Percentiles rank a stretch among this genome's conserved stretches.
Conservation (phyloP, 2,888 invertebrate genomes). For the Oscheius myriophilus region DNA sequence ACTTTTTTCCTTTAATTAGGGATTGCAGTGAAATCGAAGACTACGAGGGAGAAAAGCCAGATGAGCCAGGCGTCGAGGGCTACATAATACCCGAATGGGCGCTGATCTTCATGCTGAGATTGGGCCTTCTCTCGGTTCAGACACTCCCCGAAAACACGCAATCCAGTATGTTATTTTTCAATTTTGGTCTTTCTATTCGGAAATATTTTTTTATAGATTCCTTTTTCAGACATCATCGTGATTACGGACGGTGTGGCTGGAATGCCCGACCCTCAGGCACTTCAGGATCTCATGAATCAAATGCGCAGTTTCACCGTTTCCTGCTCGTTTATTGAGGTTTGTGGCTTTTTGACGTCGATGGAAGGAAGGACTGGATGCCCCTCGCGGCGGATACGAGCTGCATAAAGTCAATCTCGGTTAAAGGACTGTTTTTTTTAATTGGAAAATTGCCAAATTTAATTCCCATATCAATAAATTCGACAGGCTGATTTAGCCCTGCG, state of each 20-base stretch:
- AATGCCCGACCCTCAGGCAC: conserved; percentile 80
- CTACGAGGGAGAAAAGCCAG: background rate
- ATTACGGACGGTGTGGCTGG: conserved; percentile 80
- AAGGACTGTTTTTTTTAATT: no score
- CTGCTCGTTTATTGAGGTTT: conserved; percentile 82
- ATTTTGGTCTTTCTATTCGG: background rate
- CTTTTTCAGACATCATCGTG: conserved; percentile 71
- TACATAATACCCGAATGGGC: conserved; percentile 56
- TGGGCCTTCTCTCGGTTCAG: conserved; percentile 81
- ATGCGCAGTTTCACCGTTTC: conserved; percentile 81
- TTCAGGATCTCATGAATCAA: conserved; percentile 81
- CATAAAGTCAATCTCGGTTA: no score
- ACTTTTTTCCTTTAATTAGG: background rate
- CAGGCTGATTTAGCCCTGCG: no score
- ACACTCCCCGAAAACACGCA: conserved; percentile 81
- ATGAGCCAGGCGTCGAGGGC: conserved; percentile 34
- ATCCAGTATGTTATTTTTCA: conserved; percentile 76
- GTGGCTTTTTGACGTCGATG: conserved; percentile 64
- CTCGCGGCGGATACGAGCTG: no score
- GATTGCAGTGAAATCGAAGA: background rate
- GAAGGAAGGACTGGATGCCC: no score
- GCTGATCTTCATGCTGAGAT: conserved; percentile 82
- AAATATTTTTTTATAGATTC: background rate
- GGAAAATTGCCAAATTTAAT: no score
- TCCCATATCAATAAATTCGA: no score